phyloP scores from a whole-genome alignment of 2,888 invertebrate genomes.

The Lagria hirta region DNA sequence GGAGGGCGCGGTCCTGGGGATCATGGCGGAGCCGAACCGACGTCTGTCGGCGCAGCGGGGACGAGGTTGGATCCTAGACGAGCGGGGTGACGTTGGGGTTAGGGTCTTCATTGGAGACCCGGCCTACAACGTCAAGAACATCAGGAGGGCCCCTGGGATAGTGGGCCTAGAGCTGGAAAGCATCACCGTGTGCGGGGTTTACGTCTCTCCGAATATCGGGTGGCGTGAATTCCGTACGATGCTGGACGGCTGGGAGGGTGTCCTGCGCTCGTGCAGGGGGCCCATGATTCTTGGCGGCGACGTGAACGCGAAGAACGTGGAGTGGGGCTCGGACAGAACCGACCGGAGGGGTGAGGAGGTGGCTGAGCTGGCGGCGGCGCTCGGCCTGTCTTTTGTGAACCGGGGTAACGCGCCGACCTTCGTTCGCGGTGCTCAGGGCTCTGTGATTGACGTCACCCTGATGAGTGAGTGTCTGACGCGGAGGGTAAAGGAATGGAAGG shows the following conservation, averaged over 20 bases:
- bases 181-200: background rate
- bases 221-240: background rate
- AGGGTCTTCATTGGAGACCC: too few species aligned
- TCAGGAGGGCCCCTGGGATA: background rate
- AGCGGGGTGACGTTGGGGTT: too few species aligned
- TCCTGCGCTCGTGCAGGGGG: background rate
- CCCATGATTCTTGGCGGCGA: conserved; percentile 9
- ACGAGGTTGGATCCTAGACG: too few species aligned
- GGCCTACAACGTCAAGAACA: background rate
- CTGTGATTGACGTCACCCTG: conserved; percentile 10
- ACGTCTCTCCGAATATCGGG: conserved; percentile 2
- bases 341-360: conserved; percentile 7
- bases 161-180: conserved; percentile 14
- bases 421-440: background rate
- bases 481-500: conserved; percentile 7
- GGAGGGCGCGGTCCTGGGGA: too few species aligned
- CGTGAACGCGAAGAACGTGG: conserved; percentile 6
- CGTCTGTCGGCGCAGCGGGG: too few species aligned
- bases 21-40: too few species aligned
- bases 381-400: conserved; percentile 6
- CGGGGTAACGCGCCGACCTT: conserved; percentile 10
- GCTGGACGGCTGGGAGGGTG: background rate
- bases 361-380: conserved; percentile 3
- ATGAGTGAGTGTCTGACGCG: background rate
- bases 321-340: conserved; percentile 3